Evolutionary conservation across 2,797 vertebrate species (phyloP).

Genomic region (Oryzias dopingdopingensis): DNA sequence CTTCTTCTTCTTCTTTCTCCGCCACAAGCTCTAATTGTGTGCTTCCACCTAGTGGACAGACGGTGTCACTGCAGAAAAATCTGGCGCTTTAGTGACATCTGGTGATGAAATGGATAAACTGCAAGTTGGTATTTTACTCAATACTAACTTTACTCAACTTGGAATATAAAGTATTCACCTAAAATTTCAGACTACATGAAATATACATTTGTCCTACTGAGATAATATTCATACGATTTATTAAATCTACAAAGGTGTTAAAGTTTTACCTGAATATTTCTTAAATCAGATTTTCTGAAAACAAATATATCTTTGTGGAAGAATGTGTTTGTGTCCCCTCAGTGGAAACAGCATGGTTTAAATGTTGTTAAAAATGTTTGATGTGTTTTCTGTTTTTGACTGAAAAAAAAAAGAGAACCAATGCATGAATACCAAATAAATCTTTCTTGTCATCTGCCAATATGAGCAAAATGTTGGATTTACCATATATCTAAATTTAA

Average conservation of each 20-base stretch:
- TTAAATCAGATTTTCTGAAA: background rate
- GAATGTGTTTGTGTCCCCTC: constrained; percentile 22
- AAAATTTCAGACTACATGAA: too few species aligned
- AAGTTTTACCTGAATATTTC: background rate
- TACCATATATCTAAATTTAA: constrained; percentile 16
- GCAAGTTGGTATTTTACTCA: too few species aligned
- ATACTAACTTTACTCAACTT: too few species aligned
- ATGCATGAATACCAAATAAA: constrained; percentile 24
- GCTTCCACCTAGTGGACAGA: constrained; percentile 32
- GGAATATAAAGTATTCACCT: too few species aligned
- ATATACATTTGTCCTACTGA: too few species aligned
- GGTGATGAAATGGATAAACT: constrained; percentile 10
- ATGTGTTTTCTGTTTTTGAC: constrained; percentile 27
- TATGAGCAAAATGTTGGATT: constrained; percentile 7
- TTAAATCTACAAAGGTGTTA: too few species aligned
- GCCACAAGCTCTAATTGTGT: background rate
- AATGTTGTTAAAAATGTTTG: constrained; percentile 48
- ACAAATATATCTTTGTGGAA: constrained; percentile 8
- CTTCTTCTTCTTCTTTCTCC: background rate
- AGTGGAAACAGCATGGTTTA: constrained; percentile 14
- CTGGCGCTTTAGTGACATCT: constrained; percentile 33
- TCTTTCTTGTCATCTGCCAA: constrained; percentile 4
- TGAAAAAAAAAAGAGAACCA: constrained; percentile 17
- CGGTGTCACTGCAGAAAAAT: constrained; percentile 9
- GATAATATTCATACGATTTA: too few species aligned